Conservation (phyloP, 2,797 vertebrate species). For the Oreortyx pictus region DNA sequence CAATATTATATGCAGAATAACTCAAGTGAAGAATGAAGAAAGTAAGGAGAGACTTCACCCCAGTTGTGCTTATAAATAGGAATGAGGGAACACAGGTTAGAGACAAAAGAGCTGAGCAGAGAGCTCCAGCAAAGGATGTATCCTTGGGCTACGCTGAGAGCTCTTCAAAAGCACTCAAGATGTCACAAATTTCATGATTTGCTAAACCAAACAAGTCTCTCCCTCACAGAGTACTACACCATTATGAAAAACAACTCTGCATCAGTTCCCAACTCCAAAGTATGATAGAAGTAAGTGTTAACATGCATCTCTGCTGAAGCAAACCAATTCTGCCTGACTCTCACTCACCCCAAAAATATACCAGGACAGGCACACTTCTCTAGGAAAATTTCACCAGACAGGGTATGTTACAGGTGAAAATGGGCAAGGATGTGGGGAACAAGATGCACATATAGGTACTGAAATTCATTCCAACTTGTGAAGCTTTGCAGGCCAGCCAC, state of each 20-base stretch:
- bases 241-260: neutral
- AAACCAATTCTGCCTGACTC: neutral
- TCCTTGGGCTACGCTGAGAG: neutral
- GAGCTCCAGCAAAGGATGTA: neutral
- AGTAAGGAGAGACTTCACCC: neutral
- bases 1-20: neutral
- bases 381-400: neutral
- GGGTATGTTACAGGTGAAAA: neutral
- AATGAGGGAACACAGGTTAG: neutral
- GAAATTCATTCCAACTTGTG: neutral
- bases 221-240: neutral
- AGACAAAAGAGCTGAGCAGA: neutral
- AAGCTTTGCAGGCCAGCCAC: neutral
- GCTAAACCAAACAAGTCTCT: no score
- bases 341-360: neutral
- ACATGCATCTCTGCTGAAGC: neutral
- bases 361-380: accelerated
- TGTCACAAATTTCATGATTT: no score
- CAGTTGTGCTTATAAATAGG: neutral
- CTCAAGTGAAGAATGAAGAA: neutral
- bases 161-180: neutral
- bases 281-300: neutral
- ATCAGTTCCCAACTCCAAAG: neutral
- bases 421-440: neutral
- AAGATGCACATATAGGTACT: neutral